phyloP scores from a whole-genome alignment of 2,797 vertebrate genomes.

The Peromyscus nudipes region DNA sequence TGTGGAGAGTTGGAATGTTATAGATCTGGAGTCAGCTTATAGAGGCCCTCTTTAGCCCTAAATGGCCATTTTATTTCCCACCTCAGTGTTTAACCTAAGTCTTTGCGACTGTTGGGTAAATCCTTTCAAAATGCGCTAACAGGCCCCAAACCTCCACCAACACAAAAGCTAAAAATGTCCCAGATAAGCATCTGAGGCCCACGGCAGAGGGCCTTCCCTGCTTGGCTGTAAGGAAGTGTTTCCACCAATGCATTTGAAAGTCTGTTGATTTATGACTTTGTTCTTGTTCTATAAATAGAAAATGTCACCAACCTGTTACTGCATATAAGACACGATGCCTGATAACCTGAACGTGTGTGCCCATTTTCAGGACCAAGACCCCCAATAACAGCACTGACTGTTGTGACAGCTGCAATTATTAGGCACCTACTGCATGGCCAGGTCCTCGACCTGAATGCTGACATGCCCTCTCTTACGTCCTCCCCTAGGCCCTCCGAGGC shows the following conservation, averaged over 20 bases:
- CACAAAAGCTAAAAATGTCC: neutral
- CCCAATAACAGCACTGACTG: fast-evolving
- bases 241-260: neutral
- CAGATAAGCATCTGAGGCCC: neutral
- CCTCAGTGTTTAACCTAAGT: neutral
- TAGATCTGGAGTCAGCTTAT: neutral
- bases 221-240: neutral
- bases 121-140: neutral
- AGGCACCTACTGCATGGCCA: fast-evolving
- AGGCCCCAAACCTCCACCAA: neutral
- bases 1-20: neutral
- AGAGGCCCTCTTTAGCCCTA: neutral
- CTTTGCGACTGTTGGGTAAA: neutral
- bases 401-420: fast-evolving
- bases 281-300: neutral
- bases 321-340: neutral
- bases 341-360: neutral
- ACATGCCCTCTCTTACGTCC: fast-evolving
- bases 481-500: fast-evolving
- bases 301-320: neutral
- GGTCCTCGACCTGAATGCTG: neutral
- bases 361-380: neutral
- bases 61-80: neutral
- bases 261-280: neutral
- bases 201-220: neutral